These are phyloP conservation scores for Zaprionus lachaisei DNA, from an alignment of 1,140 invertebrate species.

Conservation along the genomic window DNA sequence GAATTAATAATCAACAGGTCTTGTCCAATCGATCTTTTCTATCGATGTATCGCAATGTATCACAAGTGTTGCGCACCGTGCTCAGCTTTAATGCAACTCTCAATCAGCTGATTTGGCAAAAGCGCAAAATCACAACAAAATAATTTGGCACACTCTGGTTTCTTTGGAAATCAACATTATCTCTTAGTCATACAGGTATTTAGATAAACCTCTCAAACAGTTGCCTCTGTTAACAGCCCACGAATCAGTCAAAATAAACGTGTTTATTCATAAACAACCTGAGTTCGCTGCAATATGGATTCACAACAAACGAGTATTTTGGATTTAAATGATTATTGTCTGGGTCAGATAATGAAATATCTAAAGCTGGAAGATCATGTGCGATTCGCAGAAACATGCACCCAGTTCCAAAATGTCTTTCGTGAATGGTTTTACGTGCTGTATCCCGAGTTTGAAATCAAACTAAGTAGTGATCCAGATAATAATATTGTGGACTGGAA, in stretches of 20 bases:
- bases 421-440: background rate
- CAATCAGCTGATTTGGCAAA: background rate
- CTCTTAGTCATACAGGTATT: background rate
- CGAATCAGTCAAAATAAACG: background rate
- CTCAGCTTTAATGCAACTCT: background rate
- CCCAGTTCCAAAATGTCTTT: background rate
- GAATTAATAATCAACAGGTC: background rate
- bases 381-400: background rate
- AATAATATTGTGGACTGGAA: background rate
- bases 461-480: background rate
- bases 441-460: background rate
- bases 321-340: slow-evolving; percentile 28
- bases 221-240: no score
- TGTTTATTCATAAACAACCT: background rate
- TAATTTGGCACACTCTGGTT: background rate
- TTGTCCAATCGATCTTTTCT: background rate
- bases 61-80: background rate
- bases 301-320: slow-evolving; percentile 14
- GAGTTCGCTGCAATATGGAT: slow-evolving; percentile 2
- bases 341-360: slow-evolving; percentile 25
- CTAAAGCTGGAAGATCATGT: slow-evolving; percentile 15
- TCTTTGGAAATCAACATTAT: background rate
- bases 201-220: background rate
- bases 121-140: background rate
- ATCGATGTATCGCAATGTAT: background rate